These are phyloP conservation scores for Trachelus tabidus DNA, from an alignment of 2,888 invertebrate genomes.

Conservation along the genomic window DNA sequence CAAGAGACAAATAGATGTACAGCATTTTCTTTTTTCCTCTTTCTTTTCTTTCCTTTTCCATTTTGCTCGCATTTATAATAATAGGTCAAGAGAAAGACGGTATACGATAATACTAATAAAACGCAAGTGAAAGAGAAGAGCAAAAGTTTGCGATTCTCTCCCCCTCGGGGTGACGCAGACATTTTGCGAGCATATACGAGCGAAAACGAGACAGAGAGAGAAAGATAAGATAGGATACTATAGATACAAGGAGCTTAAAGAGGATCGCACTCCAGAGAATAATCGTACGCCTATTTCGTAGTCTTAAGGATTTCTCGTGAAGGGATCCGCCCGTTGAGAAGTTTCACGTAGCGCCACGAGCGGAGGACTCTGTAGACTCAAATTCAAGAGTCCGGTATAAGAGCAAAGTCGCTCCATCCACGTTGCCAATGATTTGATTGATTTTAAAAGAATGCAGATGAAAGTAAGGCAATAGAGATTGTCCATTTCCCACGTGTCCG, in stretches of 20 bases:
- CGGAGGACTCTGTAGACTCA: neutral
- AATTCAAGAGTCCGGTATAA: neutral
- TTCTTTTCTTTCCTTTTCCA: constrained; percentile 4
- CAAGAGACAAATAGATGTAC: constrained; percentile 56
- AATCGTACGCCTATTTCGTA: neutral
- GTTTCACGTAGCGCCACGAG: neutral
- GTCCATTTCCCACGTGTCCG: neutral
- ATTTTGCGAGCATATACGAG: neutral
- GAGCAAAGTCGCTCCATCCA: neutral
- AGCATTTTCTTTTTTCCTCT: constrained; percentile 31
- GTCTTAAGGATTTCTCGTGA: neutral
- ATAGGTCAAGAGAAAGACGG: neutral
- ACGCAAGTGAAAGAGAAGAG: neutral
- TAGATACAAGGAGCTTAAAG: neutral
- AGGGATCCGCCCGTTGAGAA: neutral
- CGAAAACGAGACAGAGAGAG: neutral
- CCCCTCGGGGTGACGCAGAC: neutral
- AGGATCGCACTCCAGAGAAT: neutral
- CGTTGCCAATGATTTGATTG: neutral
- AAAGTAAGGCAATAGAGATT: neutral
- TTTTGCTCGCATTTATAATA: neutral
- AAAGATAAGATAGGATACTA: neutral
- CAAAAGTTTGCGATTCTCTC: neutral
- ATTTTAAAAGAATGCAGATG: neutral
- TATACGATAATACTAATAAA: neutral